A percentile compares a stretch with the other conserved stretches of the same genome.
phyloP scores from a whole-genome alignment of 1,140 invertebrate genomes.

The Drosophila rufa region DNA sequence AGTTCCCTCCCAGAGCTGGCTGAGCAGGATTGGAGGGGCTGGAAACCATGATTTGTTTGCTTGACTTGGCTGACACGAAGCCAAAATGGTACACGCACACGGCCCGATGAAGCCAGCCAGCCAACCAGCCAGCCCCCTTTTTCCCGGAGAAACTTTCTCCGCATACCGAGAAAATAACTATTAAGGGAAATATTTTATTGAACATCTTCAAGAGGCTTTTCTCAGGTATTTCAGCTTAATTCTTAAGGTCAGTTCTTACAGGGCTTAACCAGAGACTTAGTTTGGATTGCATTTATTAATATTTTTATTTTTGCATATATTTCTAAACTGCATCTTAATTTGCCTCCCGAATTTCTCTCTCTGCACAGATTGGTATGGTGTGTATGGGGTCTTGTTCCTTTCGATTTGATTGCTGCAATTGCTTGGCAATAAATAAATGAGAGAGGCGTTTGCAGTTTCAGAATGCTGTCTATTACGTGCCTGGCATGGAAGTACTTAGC shows the following conservation, averaged over 20 bases:
- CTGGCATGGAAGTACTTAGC: slow-evolving; percentile 37
- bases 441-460: slow-evolving; percentile 43
- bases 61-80: slow-evolving; percentile 50
- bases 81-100: slow-evolving; percentile 34
- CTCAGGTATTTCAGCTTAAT: too few species aligned
- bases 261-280: too few species aligned
- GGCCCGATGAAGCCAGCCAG: background rate
- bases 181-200: background rate
- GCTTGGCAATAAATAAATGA: slow-evolving; percentile 70
- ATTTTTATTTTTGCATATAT: background rate
- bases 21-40: slow-evolving; percentile 2
- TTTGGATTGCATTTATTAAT: too few species aligned
- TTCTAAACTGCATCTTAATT: background rate
- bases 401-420: slow-evolving; percentile 70
- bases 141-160: slow-evolving; percentile 22
- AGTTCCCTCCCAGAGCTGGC: slow-evolving; percentile 17
- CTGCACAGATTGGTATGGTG: slow-evolving; percentile 14
- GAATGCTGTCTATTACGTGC: slow-evolving; percentile 62
- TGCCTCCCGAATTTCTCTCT: slow-evolving; percentile 6
- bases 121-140: slow-evolving; percentile 5
- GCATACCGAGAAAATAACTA: slow-evolving; percentile 11
- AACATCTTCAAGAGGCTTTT: background rate
- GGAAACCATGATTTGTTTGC: slow-evolving; percentile 50
- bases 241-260: too few species aligned
- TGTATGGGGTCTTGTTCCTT: slow-evolving; percentile 27